phyloP scores from a whole-genome alignment of 2,797 vertebrate species.

The Hypotaenidia okinawae region DNA sequence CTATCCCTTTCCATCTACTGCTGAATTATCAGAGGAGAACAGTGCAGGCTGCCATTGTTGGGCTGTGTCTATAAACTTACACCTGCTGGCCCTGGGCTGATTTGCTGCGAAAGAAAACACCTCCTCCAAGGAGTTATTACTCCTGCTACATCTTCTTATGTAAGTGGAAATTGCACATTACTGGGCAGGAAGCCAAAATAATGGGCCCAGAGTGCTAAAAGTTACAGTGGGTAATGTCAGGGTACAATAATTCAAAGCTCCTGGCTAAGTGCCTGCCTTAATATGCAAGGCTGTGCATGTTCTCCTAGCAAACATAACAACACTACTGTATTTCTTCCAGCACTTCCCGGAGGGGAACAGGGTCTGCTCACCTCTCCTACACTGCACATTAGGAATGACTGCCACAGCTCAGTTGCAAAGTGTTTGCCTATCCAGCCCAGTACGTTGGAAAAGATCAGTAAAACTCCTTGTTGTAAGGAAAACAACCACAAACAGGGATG shows the following conservation, averaged over 20 bases:
- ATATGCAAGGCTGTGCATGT: constrained; percentile 64
- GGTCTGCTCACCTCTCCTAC: constrained; percentile 13
- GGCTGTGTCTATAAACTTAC: constrained; percentile 43
- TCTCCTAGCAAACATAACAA: constrained; percentile 60
- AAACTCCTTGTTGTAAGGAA: not conserved
- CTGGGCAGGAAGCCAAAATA: constrained; percentile 68
- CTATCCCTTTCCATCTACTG: not conserved
- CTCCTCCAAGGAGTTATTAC: constrained; percentile 60
- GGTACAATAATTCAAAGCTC: constrained; percentile 67
- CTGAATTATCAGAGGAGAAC: not conserved
- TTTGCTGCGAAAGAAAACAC: constrained; percentile 55
- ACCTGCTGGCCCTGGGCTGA: constrained; percentile 67
- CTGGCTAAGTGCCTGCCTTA: constrained; percentile 58
- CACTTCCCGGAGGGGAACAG: constrained; percentile 3
- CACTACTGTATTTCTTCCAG: constrained; percentile 36
- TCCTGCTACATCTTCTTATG: constrained; percentile 69
- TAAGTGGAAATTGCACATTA: constrained; percentile 70
- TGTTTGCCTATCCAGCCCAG: not conserved
- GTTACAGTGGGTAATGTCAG: constrained; percentile 67
- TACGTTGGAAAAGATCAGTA: not conserved
- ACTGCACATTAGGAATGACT: not conserved
- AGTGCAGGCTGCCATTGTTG: constrained; percentile 21
- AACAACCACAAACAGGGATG: not conserved
- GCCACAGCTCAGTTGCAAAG: not conserved
- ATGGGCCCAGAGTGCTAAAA: constrained; percentile 64